Evolutionary conservation across 2,888 invertebrate species (phyloP).

Genomic region (Drosophila setosimentum): DNA sequence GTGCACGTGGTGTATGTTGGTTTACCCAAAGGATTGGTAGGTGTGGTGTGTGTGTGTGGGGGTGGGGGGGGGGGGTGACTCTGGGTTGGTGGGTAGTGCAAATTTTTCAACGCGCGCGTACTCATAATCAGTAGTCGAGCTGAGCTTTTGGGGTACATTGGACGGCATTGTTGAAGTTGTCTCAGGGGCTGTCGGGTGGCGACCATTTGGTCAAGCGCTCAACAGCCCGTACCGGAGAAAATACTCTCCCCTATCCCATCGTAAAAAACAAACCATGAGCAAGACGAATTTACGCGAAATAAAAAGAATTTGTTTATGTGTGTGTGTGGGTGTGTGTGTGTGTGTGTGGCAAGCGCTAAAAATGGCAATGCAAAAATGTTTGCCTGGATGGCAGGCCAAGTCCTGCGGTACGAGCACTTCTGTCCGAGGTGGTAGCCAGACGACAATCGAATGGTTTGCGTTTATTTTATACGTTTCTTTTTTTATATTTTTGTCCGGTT

Average conservation of each 20-base stretch:
- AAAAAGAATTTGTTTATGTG: constrained; percentile 53
- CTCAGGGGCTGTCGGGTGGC: constrained; percentile 76
- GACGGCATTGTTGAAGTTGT: constrained; percentile 52
- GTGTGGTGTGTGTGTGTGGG: no score
- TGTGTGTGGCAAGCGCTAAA: constrained; percentile 63
- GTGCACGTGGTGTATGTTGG: constrained; percentile 39
- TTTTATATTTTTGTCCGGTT: background rate
- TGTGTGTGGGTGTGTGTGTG: background rate
- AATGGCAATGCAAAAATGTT: constrained; percentile 71
- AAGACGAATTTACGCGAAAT: constrained; percentile 75
- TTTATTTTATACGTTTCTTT: constrained; percentile 45
- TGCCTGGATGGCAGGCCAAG: constrained; percentile 53
- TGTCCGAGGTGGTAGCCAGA: constrained; percentile 58
- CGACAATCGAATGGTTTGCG: constrained; percentile 70
- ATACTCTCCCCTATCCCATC: background rate
- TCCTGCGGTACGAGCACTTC: constrained; percentile 20
- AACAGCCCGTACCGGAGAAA: constrained; percentile 20
- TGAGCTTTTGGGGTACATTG: constrained; percentile 18
- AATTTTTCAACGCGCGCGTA: constrained; percentile 71
- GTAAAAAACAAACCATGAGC: constrained; percentile 43
- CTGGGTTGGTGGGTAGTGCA: constrained; percentile 59
- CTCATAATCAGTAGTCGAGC: constrained; percentile 73
- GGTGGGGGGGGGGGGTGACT: background rate
- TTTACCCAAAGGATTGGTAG: constrained; percentile 30
- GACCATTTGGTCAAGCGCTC: constrained; percentile 78